phyloP scores from a whole-genome alignment of 2,113 vertebrate species.

The Tenebrosternarchus preto region DNA sequence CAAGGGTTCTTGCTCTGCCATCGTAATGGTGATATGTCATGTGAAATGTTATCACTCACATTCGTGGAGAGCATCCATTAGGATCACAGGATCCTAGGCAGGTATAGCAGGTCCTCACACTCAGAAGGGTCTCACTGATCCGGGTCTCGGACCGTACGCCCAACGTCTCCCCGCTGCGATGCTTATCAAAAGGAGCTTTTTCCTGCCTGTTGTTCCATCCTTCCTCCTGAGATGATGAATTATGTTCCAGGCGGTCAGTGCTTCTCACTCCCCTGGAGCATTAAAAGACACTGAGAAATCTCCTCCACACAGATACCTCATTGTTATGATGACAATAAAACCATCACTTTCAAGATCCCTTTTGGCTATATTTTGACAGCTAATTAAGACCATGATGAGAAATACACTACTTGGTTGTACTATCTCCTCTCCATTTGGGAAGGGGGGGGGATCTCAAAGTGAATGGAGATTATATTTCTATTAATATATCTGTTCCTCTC shows the following conservation, averaged over 20 bases:
- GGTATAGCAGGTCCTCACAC: neutral
- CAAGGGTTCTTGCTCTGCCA: neutral
- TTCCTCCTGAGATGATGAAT: constrained; percentile 32
- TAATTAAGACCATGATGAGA: constrained; percentile 74
- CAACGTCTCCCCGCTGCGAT: neutral
- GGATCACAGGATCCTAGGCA: constrained; percentile 20
- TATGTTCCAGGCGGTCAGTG: constrained; percentile 21
- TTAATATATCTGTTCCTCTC: constrained; percentile 54
- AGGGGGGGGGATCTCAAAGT: constrained; percentile 59
- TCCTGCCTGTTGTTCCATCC: neutral
- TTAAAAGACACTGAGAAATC: constrained; percentile 55
- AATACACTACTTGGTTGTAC: constrained; percentile 63
- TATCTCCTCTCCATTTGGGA: constrained; percentile 28
- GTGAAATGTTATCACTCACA: constrained; percentile 28
- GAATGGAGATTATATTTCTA: constrained; percentile 64
- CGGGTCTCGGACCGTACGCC: neutral
- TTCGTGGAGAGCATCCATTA: constrained; percentile 26
- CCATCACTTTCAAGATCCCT: constrained; percentile 66
- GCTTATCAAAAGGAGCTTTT: constrained; percentile 19
- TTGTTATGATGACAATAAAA: constrained; percentile 60
- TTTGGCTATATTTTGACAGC: constrained; percentile 72
- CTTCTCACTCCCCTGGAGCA: constrained; percentile 28
- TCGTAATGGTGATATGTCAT: constrained; percentile 17
- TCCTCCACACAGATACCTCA: constrained; percentile 64
- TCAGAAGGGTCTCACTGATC: neutral